Base-by-base conservation (phyloP, 2,888 invertebrate species). In the Xestia rhomboidea region DNA sequence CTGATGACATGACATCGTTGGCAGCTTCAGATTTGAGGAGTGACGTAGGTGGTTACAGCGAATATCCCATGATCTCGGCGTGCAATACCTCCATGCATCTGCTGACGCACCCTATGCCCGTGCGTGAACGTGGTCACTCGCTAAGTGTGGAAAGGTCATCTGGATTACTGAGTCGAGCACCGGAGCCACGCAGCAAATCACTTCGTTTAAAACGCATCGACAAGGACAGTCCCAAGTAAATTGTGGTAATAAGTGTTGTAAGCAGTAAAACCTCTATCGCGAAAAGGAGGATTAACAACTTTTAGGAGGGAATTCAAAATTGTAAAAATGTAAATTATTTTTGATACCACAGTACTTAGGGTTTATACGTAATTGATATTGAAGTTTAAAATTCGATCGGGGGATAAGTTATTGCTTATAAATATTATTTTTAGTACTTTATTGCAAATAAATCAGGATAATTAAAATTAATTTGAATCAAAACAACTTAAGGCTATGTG, bases 151-250 rank as follows among this genome's bases (percentile, higher is more conserved):
- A 96, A 73, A 90, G 93, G 57, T 88, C 93, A 4, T 92, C 95
- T 1, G 93, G 91, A 0, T 81, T 95, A 18, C 85, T 94, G 0
- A 90, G 90, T 8, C 85, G 92, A 8, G 82, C 90, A n/a, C 79
- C 92, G 5, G 94, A 95, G 74, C 96, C 96, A 2, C 92, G 96
- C 7, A 96, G 96, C 85, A 96, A 95, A 87, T 96, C 96, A 8
- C 91, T 96, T 21, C 93, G 96, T n/a, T 77, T 96, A 44, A 96
- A 96, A 83, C 92, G 91, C 82, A 71, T 88, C 30, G 84, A 89
- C 44, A 93, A 90, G 87, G 91, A 93, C 68, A 79, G 76, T 70
- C 88, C 89, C 49, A 90, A 93, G 79, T 93, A 83, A 89, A 83
- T 73, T 60, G 30, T 46, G 73, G 79, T 66, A 87, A 84, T 76